Conservation (phyloP, 2,888 invertebrate genomes). For the Bembecia ichneumoniformis region DNA sequence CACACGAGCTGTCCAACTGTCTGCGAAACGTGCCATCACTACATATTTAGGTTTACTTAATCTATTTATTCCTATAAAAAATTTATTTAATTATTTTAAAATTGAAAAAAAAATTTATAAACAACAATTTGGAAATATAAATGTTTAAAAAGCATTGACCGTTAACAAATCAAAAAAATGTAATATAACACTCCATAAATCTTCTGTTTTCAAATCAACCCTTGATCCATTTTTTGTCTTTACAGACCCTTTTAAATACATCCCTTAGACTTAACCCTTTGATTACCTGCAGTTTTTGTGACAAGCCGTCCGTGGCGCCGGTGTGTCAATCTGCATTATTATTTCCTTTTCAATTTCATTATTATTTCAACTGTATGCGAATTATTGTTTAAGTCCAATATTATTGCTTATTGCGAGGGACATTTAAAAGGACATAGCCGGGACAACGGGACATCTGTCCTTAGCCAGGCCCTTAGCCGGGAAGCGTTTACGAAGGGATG, state of each 20-base stretch:
- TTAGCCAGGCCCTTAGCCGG: too few species aligned
- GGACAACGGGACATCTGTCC: too few species aligned
- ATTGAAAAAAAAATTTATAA: too few species aligned
- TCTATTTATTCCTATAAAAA: too few species aligned
- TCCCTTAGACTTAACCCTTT: slow-evolving; percentile 43
- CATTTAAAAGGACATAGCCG: too few species aligned
- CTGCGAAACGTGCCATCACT: too few species aligned
- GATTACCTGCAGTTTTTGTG: slow-evolving; percentile 55
- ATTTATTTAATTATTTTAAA: too few species aligned
- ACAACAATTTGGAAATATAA: not conserved
- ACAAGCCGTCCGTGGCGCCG: slow-evolving; percentile 37
- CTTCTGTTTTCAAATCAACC: slow-evolving; percentile 44
- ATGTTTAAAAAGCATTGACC: slow-evolving; percentile 22
- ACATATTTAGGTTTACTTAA: too few species aligned
- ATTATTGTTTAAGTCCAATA: not conserved
- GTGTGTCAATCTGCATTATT: slow-evolving; percentile 47
- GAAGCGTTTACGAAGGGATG: too few species aligned
- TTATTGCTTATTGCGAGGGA: not conserved
- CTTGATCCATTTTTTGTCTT: slow-evolving; percentile 43
- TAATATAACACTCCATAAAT: slow-evolving; percentile 34
- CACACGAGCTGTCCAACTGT: too few species aligned
- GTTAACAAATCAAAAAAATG: slow-evolving; percentile 30
- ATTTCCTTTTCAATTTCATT: slow-evolving; percentile 44
- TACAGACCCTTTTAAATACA: slow-evolving; percentile 12
- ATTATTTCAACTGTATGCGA: slow-evolving; percentile 22